These are phyloP conservation scores for Lemur catta DNA, from an alignment of 2,797 vertebrate genomes.

Conservation along the genomic window DNA sequence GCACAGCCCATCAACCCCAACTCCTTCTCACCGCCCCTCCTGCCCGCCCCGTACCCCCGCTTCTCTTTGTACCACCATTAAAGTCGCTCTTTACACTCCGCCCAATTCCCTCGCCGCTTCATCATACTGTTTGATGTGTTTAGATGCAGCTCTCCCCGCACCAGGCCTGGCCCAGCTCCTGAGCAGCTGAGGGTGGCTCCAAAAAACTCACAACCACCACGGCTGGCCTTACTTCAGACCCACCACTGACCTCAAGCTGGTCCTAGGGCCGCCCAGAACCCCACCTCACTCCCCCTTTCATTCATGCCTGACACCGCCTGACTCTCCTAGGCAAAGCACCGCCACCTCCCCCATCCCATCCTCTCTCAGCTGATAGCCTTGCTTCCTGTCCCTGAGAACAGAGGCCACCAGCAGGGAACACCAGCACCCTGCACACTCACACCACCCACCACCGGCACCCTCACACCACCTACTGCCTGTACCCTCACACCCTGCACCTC, in stretches of 20 bases:
- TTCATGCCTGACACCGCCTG: too few relatives aligned
- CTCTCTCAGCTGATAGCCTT: neutral
- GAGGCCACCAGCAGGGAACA: neutral
- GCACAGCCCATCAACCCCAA: neutral
- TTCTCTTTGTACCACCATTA: neutral
- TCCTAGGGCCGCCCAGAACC: neutral
- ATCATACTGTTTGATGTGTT: neutral
- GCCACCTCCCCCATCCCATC: neutral
- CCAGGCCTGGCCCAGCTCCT: neutral
- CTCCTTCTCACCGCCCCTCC: neutral
- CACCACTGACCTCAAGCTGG: neutral
- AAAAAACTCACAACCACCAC: fast-evolving
- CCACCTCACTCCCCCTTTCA: neutral
- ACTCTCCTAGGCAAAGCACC: neutral
- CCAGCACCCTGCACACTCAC: neutral
- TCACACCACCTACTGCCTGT: too few relatives aligned
- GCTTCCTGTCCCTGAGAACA: neutral
- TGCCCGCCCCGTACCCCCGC: neutral
- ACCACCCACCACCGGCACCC: too few relatives aligned
- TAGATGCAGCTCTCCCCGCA: neutral
- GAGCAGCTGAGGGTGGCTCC: neutral
- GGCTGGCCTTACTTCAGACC: neutral
- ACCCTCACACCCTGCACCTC: fast-evolving
- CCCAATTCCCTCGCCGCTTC: neutral
- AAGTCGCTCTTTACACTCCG: neutral